A percentile compares a stretch with the other conserved stretches of the same genome.
These are phyloP conservation scores for Cosmia pyralina DNA, from an alignment of 2,888 invertebrate species.

Conservation along the genomic window DNA sequence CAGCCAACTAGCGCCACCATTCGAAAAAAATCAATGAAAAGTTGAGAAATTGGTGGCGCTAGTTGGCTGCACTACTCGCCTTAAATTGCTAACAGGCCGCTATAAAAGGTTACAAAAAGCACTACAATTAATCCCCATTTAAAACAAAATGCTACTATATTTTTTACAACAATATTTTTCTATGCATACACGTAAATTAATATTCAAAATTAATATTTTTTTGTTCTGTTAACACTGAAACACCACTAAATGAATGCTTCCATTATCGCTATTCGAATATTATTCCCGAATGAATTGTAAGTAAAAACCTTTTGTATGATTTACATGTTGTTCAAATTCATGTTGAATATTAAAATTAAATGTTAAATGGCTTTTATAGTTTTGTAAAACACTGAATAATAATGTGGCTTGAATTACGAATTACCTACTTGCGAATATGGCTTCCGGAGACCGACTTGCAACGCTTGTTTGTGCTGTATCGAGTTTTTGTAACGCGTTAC, in stretches of 20 bases:
- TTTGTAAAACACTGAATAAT: background rate
- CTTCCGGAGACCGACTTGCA: background rate
- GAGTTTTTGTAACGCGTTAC: too few species aligned
- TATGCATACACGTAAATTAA: background rate
- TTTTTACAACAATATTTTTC: background rate
- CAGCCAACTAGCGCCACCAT: too few species aligned
- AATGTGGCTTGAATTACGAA: background rate
- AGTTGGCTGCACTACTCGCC: too few species aligned
- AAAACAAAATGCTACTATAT: background rate
- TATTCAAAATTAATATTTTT: background rate
- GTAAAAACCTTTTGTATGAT: slow-evolving; percentile 14
- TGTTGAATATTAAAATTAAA: slow-evolving; percentile 21
- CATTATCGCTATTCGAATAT: slow-evolving; percentile 18
- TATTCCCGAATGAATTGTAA: slow-evolving; percentile 10
- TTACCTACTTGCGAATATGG: background rate
- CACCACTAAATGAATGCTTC: slow-evolving; percentile 11
- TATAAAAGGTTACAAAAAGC: background rate
- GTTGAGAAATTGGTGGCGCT: too few species aligned
- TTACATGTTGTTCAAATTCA: slow-evolving; percentile 15
- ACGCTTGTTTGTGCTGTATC: too few species aligned
- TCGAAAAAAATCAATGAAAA: too few species aligned
- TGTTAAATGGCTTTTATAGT: background rate
- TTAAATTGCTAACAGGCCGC: background rate
- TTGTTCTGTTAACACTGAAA: slow-evolving; percentile 14
- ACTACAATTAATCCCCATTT: background rate